Conservation (phyloP, 2,888 invertebrate genomes). For the Anthoptus insignis region DNA sequence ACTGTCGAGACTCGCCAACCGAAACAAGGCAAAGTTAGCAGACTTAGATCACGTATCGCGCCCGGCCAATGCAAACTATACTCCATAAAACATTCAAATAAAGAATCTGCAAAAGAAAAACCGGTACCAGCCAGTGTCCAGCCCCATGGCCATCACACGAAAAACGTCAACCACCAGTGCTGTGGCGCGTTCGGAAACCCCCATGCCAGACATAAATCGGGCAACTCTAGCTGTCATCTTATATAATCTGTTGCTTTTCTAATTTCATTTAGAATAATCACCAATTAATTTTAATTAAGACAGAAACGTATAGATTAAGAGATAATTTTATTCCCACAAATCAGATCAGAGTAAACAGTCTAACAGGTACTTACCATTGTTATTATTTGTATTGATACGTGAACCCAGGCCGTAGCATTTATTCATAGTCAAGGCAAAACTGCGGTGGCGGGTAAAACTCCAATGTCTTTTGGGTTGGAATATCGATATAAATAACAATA, state of each 20-base stretch:
- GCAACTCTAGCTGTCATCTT: conserved; percentile 73
- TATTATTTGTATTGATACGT: no score
- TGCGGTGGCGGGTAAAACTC: no score
- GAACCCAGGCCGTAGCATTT: no score
- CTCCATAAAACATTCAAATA: conserved; percentile 59
- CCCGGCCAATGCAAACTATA: conserved; percentile 71
- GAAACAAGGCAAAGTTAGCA: conserved; percentile 73
- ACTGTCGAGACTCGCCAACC: conserved; percentile 58
- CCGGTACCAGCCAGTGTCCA: conserved; percentile 56
- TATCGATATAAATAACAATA: no score
- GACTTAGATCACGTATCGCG: conserved; percentile 74
- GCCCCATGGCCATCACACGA: conserved; percentile 78
- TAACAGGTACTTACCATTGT: no score
- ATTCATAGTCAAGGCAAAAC: no score
- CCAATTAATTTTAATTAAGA: no score
- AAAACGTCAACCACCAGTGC: conserved; percentile 81
- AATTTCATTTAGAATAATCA: background rate
- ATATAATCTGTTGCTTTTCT: conserved; percentile 59
- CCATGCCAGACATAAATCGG: conserved; percentile 78
- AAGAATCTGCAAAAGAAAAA: conserved; percentile 59
- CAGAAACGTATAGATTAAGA: no score
- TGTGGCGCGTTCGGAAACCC: conserved; percentile 84
- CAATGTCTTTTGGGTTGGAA: no score
- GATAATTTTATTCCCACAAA: no score
- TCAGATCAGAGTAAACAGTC: no score